phyloP scores from a whole-genome alignment of 1,140 invertebrate genomes.

The Nasonia vitripennis region DNA sequence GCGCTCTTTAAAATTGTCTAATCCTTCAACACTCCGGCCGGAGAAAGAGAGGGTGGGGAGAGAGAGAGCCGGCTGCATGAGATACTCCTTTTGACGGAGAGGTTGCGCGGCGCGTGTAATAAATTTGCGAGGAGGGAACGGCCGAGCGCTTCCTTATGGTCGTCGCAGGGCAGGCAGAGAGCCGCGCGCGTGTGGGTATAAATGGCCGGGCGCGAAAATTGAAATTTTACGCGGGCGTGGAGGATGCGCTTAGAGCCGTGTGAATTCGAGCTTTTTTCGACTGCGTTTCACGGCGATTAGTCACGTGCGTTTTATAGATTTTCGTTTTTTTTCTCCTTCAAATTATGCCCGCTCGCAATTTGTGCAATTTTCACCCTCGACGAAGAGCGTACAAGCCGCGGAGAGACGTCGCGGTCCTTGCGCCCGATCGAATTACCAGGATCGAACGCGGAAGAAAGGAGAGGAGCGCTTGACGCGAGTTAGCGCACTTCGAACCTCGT shows the following conservation, averaged over 20 bases:
- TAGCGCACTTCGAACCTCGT: constrained; percentile 32
- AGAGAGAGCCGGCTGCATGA: neutral
- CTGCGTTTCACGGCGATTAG: neutral
- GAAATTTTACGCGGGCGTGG: neutral
- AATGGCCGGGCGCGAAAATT: neutral
- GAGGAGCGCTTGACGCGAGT: neutral
- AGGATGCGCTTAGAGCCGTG: neutral
- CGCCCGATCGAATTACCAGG: constrained; percentile 18
- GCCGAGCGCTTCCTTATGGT: constrained; percentile 27
- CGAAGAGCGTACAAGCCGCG: too few relatives aligned
- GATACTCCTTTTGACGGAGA: constrained; percentile 6
- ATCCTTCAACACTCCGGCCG: constrained; percentile 32
- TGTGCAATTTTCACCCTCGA: too few relatives aligned
- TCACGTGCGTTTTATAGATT: too few relatives aligned
- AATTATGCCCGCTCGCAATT: too few relatives aligned
- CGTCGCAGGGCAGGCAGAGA: neutral
- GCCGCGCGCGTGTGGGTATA: neutral
- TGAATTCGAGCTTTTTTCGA: neutral
- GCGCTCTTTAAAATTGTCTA: constrained; percentile 37
- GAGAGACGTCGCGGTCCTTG: too few relatives aligned
- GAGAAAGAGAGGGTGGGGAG: constrained; percentile 31
- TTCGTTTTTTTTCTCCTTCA: too few relatives aligned
- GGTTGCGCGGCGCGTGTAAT: neutral
- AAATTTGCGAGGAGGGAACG: neutral
- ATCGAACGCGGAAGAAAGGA: constrained; percentile 20